These are phyloP conservation scores for Leptinotarsa peninsularis DNA, from an alignment of 2,888 invertebrate species.

Conservation along the genomic window DNA sequence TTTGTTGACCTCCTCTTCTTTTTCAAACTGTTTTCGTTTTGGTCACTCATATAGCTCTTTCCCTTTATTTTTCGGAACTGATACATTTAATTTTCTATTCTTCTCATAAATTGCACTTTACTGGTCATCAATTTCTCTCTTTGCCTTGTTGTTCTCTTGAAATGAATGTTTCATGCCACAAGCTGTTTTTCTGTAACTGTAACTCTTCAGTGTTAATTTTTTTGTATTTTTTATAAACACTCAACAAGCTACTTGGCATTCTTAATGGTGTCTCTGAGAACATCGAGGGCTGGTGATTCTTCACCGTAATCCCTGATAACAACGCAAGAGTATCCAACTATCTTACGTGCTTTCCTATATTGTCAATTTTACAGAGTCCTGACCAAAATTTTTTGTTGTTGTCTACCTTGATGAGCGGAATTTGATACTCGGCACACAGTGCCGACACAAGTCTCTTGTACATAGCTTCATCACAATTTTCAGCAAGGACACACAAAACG, in stretches of 20 bases:
- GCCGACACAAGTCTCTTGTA: constrained; percentile 98
- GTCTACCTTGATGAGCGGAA: constrained; percentile 96
- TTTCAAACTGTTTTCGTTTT: too few relatives aligned
- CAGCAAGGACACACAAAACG: too few relatives aligned
- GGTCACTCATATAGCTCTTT: too few relatives aligned
- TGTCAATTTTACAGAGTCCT: constrained; percentile 99
- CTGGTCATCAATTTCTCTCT: too few relatives aligned
- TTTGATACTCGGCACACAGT: constrained; percentile 97
- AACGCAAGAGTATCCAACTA: constrained; percentile 97
- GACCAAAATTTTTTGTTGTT: constrained; percentile 99
- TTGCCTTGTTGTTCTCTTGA: too few relatives aligned
- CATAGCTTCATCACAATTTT: constrained; percentile 96
- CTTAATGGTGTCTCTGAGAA: constrained; percentile 95
- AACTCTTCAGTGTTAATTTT: too few relatives aligned
- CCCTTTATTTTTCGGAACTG: too few relatives aligned
- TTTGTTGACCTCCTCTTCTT: too few relatives aligned
- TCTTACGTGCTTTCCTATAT: constrained; percentile 96
- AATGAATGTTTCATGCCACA: too few relatives aligned
- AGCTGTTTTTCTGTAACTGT: too few relatives aligned
- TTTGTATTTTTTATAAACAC: constrained; percentile 60
- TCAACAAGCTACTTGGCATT: constrained; percentile 74
- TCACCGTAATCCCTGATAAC: constrained; percentile 98
- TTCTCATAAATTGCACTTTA: too few relatives aligned
- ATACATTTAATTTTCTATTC: too few relatives aligned
- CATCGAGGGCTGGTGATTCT: constrained; percentile 94